Evolutionary conservation across 2,113 vertebrate species (phyloP).

Genomic region (Larimichthys polyactis): DNA sequence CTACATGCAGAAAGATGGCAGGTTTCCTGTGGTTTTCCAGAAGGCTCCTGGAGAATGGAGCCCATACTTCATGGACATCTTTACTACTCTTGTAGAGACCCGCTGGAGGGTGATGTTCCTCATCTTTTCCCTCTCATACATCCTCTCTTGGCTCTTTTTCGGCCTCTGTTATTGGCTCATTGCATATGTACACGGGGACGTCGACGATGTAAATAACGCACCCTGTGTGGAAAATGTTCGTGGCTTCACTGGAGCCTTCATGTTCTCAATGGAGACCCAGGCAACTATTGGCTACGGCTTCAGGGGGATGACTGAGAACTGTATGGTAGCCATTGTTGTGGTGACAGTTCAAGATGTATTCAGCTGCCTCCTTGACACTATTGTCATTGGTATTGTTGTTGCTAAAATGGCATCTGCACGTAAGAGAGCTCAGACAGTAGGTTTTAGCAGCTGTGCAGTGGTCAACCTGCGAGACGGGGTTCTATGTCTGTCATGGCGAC

Average conservation of each 20-base stretch:
- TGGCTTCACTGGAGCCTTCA: slow-evolving; percentile 91
- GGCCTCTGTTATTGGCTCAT: slow-evolving; percentile 93
- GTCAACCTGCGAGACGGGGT: slow-evolving; percentile 88
- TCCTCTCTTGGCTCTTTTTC: slow-evolving; percentile 94
- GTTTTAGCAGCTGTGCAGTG: slow-evolving; percentile 91
- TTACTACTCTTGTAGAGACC: slow-evolving; percentile 95
- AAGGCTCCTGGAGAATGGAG: slow-evolving; percentile 90
- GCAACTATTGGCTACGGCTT: slow-evolving; percentile 94
- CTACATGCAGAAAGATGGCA: slow-evolving; percentile 92
- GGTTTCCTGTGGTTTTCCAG: slow-evolving; percentile 91
- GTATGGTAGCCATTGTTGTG: slow-evolving; percentile 86
- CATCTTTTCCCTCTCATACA: slow-evolving; percentile 91
- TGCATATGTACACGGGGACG: slow-evolving; percentile 89
- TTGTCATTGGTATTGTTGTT: slow-evolving; percentile 91
- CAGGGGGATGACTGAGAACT: slow-evolving; percentile 91
- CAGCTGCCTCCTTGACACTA: slow-evolving; percentile 93
- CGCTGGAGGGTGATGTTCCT: slow-evolving; percentile 96
- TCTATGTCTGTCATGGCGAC: slow-evolving; percentile 94
- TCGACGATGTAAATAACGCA: slow-evolving; percentile 16
- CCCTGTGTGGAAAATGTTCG: slow-evolving; percentile 90
- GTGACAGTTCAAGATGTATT: slow-evolving; percentile 90
- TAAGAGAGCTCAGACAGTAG: slow-evolving; percentile 93
- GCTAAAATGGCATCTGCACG: slow-evolving; percentile 96
- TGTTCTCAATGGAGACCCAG: slow-evolving; percentile 95
- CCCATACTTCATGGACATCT: slow-evolving; percentile 91